phyloP scores from a whole-genome alignment of 2,797 vertebrate genomes.

The Cercopithecus mitis region DNA sequence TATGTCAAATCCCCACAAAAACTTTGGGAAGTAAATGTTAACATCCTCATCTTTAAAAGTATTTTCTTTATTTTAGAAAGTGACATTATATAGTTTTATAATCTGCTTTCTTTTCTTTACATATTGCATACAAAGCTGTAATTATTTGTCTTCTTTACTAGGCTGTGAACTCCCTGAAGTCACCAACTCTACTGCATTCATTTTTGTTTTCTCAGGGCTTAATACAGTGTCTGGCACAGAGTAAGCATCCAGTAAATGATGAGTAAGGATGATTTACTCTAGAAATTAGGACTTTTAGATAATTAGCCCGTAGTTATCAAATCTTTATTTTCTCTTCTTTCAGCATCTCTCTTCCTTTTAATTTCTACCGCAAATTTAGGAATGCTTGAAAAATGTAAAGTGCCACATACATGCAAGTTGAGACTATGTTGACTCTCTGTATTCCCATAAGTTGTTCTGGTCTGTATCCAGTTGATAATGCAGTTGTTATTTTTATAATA shows the following conservation, averaged over 20 bases:
- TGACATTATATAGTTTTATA: conserved; percentile 2
- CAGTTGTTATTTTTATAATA: conserved; percentile 71
- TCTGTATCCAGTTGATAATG: conserved; percentile 72
- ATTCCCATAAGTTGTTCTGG: conserved; percentile 60
- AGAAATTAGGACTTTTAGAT: conserved; percentile 15
- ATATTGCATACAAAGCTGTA: background rate
- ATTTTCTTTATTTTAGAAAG: conserved; percentile 45
- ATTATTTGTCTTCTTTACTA: conserved; percentile 22
- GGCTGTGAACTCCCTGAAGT: conserved; percentile 25
- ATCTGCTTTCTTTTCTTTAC: conserved; percentile 17
- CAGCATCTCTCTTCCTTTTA: conserved; percentile 13
- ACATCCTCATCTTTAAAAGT: background rate
- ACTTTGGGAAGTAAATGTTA: background rate
- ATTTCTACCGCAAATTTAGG: conserved; percentile 49
- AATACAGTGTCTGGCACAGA: background rate
- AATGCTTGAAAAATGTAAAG: conserved; percentile 53
- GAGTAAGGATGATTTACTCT: conserved; percentile 41
- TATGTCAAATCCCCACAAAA: background rate
- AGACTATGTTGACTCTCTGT: conserved; percentile 42
- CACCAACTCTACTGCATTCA: background rate
- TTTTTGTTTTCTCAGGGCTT: conserved; percentile 39
- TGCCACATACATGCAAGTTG: conserved; percentile 17
- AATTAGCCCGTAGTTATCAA: background rate
- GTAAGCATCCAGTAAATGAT: background rate
- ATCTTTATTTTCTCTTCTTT: conserved; percentile 52